These are phyloP conservation scores for Mythimna loreyi DNA, from an alignment of 2,888 invertebrate genomes.

Conservation along the genomic window DNA sequence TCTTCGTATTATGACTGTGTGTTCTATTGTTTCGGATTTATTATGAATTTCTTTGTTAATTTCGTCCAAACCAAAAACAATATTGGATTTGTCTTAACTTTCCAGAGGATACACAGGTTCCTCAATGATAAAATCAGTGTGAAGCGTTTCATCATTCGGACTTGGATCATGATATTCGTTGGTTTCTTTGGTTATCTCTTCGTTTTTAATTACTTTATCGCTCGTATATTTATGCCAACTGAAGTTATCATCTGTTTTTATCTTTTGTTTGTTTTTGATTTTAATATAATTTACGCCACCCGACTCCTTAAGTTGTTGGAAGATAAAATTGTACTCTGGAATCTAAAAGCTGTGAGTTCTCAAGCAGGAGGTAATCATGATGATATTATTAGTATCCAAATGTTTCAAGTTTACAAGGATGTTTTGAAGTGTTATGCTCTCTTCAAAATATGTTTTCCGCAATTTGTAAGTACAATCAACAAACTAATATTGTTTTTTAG, in stretches of 20 bases:
- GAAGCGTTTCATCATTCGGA: not conserved
- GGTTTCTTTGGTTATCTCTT: not conserved
- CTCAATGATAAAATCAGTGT: not conserved
- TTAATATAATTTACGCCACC: not conserved
- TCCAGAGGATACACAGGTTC: not conserved
- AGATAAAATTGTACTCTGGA: not conserved
- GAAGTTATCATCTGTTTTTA: not conserved
- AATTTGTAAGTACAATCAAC: not conserved
- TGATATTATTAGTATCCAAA: not conserved
- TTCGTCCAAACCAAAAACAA: not conserved
- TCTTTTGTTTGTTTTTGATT: slow-evolving; percentile 4
- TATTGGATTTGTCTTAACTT: not conserved
- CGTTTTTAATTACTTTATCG: not conserved
- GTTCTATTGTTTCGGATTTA: not conserved
- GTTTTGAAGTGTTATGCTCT: not conserved
- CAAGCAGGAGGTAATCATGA: not conserved
- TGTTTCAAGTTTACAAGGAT: not conserved
- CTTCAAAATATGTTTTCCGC: slow-evolving; percentile 3
- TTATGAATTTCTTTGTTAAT: not conserved
- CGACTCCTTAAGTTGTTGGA: not conserved
- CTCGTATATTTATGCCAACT: not conserved
- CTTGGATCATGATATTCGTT: not conserved
- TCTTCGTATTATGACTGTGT: not conserved
- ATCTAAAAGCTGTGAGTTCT: not conserved
- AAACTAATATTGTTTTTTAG: not conserved